Evolutionary conservation across 2,113 vertebrate genomes (phyloP).

Genomic region (Pogonocichla stellata): DNA sequence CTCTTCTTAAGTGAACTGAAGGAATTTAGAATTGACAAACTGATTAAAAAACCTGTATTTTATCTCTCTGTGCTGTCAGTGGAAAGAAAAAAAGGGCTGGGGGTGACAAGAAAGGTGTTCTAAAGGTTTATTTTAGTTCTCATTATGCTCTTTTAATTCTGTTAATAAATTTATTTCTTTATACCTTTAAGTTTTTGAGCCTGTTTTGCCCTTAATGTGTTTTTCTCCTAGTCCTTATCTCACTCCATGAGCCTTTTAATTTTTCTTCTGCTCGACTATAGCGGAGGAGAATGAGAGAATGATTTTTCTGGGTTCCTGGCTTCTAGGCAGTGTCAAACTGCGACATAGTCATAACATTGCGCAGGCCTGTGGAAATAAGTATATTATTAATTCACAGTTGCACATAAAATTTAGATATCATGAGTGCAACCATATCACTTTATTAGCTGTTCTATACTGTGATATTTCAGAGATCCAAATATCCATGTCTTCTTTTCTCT

Average conservation of each 20-base stretch:
- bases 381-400: background rate
- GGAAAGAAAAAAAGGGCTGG: background rate
- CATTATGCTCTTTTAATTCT: background rate
- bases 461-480: background rate
- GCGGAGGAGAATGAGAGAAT: background rate
- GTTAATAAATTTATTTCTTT: background rate
- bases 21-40: background rate
- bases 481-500: background rate
- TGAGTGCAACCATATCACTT: rapidly evolving
- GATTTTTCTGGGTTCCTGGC: background rate
- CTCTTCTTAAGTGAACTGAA: background rate
- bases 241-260: no score
- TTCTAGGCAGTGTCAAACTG: background rate
- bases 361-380: background rate
- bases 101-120: background rate
- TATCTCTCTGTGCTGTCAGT: background rate
- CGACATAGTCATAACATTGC: background rate
- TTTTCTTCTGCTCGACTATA: background rate
- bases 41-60: background rate
- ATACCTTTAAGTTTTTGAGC: background rate
- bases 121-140: background rate
- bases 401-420: background rate
- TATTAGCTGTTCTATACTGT: background rate
- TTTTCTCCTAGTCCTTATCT: background rate
- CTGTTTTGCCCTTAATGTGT: background rate